Base-by-base conservation (phyloP, 2,888 invertebrate species). In the Protonemura montana region DNA sequence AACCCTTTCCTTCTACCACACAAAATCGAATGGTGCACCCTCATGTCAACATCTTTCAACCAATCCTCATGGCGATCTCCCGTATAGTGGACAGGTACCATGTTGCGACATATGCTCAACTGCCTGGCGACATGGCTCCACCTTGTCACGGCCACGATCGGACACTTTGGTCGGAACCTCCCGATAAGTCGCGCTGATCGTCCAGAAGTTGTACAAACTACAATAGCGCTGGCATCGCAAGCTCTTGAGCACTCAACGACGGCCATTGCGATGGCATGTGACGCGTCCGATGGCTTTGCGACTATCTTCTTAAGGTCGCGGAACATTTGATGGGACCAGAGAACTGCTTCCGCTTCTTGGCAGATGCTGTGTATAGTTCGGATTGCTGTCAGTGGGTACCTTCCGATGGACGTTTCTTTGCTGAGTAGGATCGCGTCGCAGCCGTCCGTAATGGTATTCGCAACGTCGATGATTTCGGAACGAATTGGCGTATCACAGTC, bases 351-450 rank as follows among this genome's bases (percentile, higher is more conserved):
- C 0, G 99, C 99, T 92, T 99, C 99, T 92, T 97, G 96, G 91
- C 98, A 97, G 89, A 98, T 98, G 91, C 97, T 96, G 82, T 97
- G 97, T 97, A 98, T 97, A 84, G 96, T 96, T 77, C 94, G 92
- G 1, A 97, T 97, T 89, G 98, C 96, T 91, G 98, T 97, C 88
- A 98, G 90, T 0, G 99, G 98, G 91, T 98, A 99, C 89, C 96
- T 96, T 82, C 99, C 99, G 93, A 99, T 99, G 87, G 99, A 99
- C 0, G 99, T 99, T 92, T 99, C 99, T n/a, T 99, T 99, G 0
- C 98, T 98, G 91, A 99, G 92, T 99, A 99, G 99, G 82, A 99
- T 98, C 91, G 99, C 99, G 91, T 99, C 99, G 6, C 98, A 98
- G 6, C 99, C 99, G 92, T 99, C 99, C 81, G 99, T 92, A 89